Evolutionary conservation across 2,797 vertebrate species (phyloP).

Genomic region (Trachops cirrhosus): DNA sequence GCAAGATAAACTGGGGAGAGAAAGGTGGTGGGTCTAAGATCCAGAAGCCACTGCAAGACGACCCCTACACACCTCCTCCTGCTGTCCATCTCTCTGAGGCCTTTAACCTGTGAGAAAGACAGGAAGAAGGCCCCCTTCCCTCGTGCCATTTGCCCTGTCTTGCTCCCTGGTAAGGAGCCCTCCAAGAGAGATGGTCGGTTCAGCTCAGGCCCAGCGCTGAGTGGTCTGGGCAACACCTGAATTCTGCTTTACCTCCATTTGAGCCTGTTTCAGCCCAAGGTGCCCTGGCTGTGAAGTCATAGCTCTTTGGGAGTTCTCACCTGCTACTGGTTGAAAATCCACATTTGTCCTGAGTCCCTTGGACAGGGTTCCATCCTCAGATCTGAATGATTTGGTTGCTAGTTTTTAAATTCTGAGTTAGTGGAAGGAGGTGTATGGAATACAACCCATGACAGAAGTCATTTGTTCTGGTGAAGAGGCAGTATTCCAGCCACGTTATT

Average conservation of each 20-base stretch:
- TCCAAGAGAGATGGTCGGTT: background rate
- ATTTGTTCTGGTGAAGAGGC: background rate
- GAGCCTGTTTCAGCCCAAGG: background rate
- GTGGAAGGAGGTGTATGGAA: background rate
- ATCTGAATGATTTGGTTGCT: background rate
- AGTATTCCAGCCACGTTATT: background rate
- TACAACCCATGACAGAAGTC: background rate
- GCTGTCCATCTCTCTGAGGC: background rate
- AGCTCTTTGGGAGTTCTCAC: background rate
- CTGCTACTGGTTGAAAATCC: background rate
- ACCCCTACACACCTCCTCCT: background rate
- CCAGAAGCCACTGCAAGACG: background rate
- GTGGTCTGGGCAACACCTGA: background rate
- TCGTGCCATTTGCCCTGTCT: background rate
- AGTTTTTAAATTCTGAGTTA: background rate
- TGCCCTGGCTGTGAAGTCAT: background rate
- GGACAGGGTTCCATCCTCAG: background rate
- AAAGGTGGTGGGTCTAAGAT: background rate
- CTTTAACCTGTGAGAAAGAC: background rate
- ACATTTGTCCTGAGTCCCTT: background rate
- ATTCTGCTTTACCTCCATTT: background rate
- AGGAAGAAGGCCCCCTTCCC: fast-evolving
- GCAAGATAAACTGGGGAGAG: background rate
- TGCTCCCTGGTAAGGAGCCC: background rate
- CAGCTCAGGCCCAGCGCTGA: background rate